Conservation (phyloP, 2,797 vertebrate genomes). For the Avahi laniger region DNA sequence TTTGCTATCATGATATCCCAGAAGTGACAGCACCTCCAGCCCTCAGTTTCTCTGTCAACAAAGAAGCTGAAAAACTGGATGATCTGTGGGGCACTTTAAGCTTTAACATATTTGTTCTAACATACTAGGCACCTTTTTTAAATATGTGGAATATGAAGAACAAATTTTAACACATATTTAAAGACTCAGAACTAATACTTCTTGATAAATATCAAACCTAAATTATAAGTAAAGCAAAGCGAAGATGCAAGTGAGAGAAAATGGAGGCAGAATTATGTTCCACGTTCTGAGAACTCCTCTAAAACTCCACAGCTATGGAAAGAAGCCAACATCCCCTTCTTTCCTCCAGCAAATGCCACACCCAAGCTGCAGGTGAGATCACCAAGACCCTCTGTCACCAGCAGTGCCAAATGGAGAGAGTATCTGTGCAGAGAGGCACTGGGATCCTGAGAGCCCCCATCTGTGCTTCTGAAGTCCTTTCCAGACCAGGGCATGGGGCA, state of each 20-base stretch:
- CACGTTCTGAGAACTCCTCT: background rate
- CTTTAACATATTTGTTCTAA: background rate
- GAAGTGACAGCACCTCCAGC: background rate
- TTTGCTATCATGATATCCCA: background rate
- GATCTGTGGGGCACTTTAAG: background rate
- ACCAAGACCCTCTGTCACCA: background rate
- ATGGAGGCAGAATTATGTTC: background rate
- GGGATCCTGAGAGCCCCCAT: background rate
- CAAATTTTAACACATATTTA: background rate
- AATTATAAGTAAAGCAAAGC: background rate
- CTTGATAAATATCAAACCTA: background rate
- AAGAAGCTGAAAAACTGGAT: background rate
- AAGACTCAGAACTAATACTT: background rate
- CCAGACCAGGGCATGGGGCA: background rate
- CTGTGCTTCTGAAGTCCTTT: background rate
- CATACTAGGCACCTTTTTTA: background rate
- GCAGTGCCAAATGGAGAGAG: background rate
- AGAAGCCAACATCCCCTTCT: background rate
- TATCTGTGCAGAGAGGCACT: background rate
- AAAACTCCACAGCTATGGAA: background rate
- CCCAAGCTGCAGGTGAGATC: background rate
- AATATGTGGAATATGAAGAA: background rate
- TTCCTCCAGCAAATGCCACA: background rate
- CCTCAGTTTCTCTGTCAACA: background rate
- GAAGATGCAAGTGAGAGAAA: background rate